Evolutionary conservation across 2,113 vertebrate species (phyloP).

Genomic region (Xyrauchen texanus): DNA sequence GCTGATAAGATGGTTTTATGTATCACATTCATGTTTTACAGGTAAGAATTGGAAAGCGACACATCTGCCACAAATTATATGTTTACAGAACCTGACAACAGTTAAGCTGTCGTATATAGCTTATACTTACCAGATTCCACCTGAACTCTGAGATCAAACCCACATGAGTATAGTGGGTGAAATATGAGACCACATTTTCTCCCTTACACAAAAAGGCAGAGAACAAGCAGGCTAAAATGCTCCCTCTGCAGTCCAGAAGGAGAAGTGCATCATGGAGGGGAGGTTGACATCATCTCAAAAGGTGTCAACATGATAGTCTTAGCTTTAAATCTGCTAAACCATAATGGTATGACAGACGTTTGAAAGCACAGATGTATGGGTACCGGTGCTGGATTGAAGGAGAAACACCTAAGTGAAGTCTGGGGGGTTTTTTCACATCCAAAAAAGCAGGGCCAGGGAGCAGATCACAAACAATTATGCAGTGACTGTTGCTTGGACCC

Average conservation of each 20-base stretch:
- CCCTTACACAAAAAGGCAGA: background rate
- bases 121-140: conserved; percentile 39
- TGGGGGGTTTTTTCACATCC: background rate
- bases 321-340: background rate
- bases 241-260: conserved; percentile 49
- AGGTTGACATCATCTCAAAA: background rate
- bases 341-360: background rate
- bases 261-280: background rate
- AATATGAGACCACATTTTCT: conserved; percentile 11
- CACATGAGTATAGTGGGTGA: conserved; percentile 24
- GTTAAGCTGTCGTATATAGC: background rate
- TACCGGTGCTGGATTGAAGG: background rate
- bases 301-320: background rate
- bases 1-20: no score
- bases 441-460: background rate
- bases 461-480: conserved; percentile 84
- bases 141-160: conserved; percentile 42
- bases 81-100: background rate
- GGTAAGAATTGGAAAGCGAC: background rate
- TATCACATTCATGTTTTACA: background rate
- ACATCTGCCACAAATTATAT: no score
- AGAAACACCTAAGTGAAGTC: conserved; percentile 29
- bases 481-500: conserved; percentile 79
- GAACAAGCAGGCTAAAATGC: conserved; percentile 21
- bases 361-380: background rate